Conservation (phyloP, 2,888 invertebrate species). For the Antheraea yamamai region DNA sequence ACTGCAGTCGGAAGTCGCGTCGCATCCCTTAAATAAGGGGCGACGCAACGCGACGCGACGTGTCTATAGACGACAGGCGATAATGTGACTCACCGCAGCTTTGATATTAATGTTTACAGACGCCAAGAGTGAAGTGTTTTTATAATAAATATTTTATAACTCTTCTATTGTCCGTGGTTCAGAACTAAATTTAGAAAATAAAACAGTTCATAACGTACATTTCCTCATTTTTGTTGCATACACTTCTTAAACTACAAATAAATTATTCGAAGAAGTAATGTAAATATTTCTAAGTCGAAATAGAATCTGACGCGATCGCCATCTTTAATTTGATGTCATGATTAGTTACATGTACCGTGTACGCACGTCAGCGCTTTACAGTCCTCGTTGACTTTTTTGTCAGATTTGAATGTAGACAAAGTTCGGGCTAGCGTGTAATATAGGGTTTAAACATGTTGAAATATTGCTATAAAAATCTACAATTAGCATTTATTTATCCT, state of each 20-base stretch:
- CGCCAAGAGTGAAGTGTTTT: background rate
- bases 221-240: too few species aligned
- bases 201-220: background rate
- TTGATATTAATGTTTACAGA: constrained; percentile 53
- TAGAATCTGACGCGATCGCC: background rate
- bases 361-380: background rate
- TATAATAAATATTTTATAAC: background rate
- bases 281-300: background rate
- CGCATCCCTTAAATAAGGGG: constrained; percentile 48
- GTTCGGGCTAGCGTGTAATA: too few species aligned
- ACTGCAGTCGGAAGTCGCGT: constrained; percentile 36
- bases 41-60: constrained; percentile 39
- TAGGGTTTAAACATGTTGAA: too few species aligned
- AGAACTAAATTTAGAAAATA: background rate
- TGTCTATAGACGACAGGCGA: constrained; percentile 41
- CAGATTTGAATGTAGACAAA: too few species aligned
- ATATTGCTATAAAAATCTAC: too few species aligned
- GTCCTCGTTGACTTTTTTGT: too few species aligned
- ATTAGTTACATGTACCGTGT: background rate
- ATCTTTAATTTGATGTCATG: background rate
- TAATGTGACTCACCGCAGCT: constrained; percentile 60
- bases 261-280: background rate
- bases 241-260: too few species aligned
- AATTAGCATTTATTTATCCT: too few species aligned
- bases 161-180: background rate